Evolutionary conservation across 2,888 invertebrate genomes (phyloP), one percentile per base, ranked within the genome.

Genomic region (Dasypolia templi): DNA sequence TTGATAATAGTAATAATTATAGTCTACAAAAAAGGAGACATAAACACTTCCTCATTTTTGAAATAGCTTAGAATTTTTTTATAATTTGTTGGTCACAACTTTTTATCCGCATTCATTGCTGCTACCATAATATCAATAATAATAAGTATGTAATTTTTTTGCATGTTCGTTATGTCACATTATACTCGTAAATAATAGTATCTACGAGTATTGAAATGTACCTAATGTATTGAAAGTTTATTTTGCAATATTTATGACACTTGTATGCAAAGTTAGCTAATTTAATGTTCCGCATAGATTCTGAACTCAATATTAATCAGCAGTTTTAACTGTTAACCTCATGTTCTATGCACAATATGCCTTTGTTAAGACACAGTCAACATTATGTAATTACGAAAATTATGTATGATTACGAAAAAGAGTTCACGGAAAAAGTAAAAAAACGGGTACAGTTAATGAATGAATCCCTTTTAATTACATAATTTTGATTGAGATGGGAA

Each of bases 71-170:
- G 77, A 81, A 78, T 87, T 75, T 29, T 65, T 80, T 9, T 17
- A 61, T 76, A 75, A 66, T 67, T 68, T 49, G 64, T 65, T 35
- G 66, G 72, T 79, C 83, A 87, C 83, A 77, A 83, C 46, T 74
- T 87, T 86, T 87, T 75, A 79, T 82, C 80, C 74, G 74, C 86
- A 86, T 83, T 85, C 82, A 0, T 70, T 62, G 32, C 12, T 53
- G 49, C 64, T 64, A 61, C 59, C 32, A 46, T 14, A 63, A 19
- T 49, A 61, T 81, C 62, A 80, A 79, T 74, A 72, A 71, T 65
- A 46, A 39, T 12, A 72, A 55, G 59, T 12, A 72, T 58, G 59
- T 72, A 3, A 0, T 2, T 69, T 86, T 84, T 86, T 86, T 85
- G 72, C 71, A 39, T 29, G n/a, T 58, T 58, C 39, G 35, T n/a